A percentile compares a stretch with the other conserved stretches of the same genome.
These are phyloP conservation scores for Protobothrops mucrosquamatus DNA, from an alignment of 2,113 vertebrate species.

Conservation along the genomic window DNA sequence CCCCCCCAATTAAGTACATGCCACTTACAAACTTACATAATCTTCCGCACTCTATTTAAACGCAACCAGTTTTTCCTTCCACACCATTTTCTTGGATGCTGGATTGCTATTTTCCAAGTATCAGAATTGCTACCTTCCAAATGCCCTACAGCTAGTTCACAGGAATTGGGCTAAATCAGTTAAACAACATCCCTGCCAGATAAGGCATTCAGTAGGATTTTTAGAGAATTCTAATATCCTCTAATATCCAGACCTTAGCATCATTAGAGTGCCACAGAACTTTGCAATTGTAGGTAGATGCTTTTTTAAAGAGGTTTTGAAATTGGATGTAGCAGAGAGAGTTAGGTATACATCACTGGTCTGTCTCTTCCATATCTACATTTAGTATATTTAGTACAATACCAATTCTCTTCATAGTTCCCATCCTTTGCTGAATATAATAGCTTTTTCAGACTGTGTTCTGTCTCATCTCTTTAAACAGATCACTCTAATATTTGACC, in stretches of 20 bases:
- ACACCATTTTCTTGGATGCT: background rate
- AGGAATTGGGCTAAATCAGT: background rate
- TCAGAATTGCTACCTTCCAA: background rate
- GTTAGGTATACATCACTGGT: background rate
- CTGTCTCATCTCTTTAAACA: background rate
- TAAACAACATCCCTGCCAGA: background rate
- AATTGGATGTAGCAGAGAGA: background rate
- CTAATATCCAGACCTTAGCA: background rate
- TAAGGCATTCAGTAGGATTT: background rate
- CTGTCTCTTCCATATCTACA: background rate
- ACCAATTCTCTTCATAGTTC: background rate
- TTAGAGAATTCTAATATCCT: background rate
- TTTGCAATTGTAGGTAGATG: background rate
- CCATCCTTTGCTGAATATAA: background rate
- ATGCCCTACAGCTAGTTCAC: background rate
- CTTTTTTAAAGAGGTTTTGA: background rate
- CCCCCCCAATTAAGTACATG: background rate
- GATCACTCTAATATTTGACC: background rate
- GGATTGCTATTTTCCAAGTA: background rate
- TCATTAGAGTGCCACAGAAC: background rate
- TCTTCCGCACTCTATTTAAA: background rate
- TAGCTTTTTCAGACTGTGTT: background rate
- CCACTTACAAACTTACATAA: background rate
- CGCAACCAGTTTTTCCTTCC: background rate
- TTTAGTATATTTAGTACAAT: background rate